phyloP scores from a whole-genome alignment of 2,797 vertebrate genomes.

The Silurus aristotelis region DNA sequence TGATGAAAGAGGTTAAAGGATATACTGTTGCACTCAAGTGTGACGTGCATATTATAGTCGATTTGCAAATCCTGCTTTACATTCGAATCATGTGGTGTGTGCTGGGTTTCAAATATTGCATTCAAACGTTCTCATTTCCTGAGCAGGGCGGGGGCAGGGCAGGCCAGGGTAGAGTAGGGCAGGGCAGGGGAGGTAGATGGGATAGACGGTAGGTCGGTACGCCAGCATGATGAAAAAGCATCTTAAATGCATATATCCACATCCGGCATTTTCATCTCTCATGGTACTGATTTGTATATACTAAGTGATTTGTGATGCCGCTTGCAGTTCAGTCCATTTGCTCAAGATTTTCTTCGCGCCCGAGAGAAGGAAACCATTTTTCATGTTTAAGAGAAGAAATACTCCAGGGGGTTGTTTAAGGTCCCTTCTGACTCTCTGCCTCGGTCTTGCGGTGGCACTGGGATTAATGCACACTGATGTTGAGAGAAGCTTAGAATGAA shows the following conservation, averaged over 20 bases:
- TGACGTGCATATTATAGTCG: constrained; percentile 48
- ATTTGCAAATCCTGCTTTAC: constrained; percentile 54
- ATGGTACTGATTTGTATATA: constrained; percentile 42
- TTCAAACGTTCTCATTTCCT: constrained; percentile 47
- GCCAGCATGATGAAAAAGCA: constrained; percentile 28
- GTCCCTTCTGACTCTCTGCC: constrained; percentile 45
- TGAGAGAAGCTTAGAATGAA: constrained; percentile 67
- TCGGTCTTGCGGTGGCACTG: constrained; percentile 31
- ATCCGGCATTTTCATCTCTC: not conserved
- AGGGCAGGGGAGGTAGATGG: no score
- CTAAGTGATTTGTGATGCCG: constrained; percentile 64
- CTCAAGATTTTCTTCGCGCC: constrained; percentile 52
- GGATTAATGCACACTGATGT: constrained; percentile 56
- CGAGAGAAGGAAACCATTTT: constrained; percentile 62
- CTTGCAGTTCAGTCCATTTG: constrained; percentile 68
- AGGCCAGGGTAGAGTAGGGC: no score
- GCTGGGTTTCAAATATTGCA: constrained; percentile 48
- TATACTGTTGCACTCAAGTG: constrained; percentile 49
- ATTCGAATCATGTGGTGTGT: not conserved
- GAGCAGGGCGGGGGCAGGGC: not conserved
- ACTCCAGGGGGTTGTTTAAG: constrained; percentile 51
- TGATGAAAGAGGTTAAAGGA: constrained; percentile 47
- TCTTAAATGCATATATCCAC: constrained; percentile 24
- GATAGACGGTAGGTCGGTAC: not conserved
- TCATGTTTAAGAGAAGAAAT: constrained; percentile 66